These are phyloP conservation scores for Chaetorhynchus papuensis DNA, from an alignment of 2,113 vertebrate genomes.

Conservation along the genomic window DNA sequence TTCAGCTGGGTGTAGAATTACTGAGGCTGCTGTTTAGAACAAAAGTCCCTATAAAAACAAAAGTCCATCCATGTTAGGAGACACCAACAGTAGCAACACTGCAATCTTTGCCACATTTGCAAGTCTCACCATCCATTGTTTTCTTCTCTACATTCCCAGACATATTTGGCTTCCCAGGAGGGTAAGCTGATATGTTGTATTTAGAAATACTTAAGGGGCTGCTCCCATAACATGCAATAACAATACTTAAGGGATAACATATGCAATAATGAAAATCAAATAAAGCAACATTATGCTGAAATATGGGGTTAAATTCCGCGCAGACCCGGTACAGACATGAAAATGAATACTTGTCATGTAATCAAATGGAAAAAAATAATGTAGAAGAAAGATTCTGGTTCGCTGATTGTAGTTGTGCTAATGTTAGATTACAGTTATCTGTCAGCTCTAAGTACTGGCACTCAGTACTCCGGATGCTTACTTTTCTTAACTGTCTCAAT, in stretches of 20 bases:
- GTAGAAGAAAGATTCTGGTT: background rate
- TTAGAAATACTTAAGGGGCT: background rate
- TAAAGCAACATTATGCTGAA: background rate
- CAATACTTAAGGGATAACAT: background rate
- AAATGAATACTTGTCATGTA: conserved; percentile 17
- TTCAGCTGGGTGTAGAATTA: background rate
- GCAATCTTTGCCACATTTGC: background rate
- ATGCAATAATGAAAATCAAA: background rate
- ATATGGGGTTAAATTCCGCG: background rate
- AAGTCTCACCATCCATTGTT: background rate
- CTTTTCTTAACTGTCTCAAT: background rate
- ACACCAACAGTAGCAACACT: background rate
- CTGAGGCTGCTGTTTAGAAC: background rate
- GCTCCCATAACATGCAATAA: background rate
- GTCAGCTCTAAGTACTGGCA: background rate
- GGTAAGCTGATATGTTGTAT: background rate
- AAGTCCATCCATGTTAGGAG: background rate
- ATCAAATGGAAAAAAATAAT: conserved; percentile 14
- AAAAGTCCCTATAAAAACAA: background rate
- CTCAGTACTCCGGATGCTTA: background rate
- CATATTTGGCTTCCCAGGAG: background rate
- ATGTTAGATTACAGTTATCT: background rate
- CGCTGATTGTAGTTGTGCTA: background rate
- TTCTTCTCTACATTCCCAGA: background rate
- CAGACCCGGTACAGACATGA: background rate